Base-by-base conservation (phyloP, 2,888 invertebrate species). In the Mimumesa dahlbomi region DNA sequence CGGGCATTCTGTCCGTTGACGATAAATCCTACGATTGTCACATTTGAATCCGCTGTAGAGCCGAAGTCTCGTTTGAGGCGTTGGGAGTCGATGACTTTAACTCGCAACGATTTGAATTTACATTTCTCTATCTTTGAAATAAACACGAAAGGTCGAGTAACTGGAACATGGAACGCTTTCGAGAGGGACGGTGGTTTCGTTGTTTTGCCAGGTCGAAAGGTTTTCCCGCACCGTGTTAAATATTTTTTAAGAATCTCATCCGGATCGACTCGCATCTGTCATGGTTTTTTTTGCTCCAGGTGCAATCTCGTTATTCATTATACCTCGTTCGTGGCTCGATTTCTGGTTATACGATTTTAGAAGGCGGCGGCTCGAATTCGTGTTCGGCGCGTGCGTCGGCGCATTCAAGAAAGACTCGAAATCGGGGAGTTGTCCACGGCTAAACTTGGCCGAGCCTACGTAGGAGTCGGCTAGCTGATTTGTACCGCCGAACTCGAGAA, bases 361-460 rank as follows among this genome's bases (percentile, higher is more conserved):
- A 59, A 58, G 45, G 29, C 48, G 45, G 29, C 48, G 40, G 13
- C 46, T 43, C 21, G 31, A 21, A 42, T 49, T 40, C 25, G 53
- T 34, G 52, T 25, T 45, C 34, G 14, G 18, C 19, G 52, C 19
- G 48, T 25, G 53, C 42, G 34, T 18, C 53, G 18, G 36, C 57
- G 53, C 45, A 9, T 42, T 61, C 54, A 49, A 19, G 31, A 48
- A 31, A 36, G 22, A 40, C 21, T 36, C 11, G 40, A 31, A 25
- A 43, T 31, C 18, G 22, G 22, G 67, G 50, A n/a, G 48, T 58
- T 67, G 61, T 38, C 18, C 48, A 38, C 62, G 42, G 58, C 71
- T 79, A 79, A 79, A 73, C 71, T 79, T 74, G 69, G 66, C 50
- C 63, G 57, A 65, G 43, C 56, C 36, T 48, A 64, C 66, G 65